Percentiles rank a stretch among this genome's conserved stretches.
phyloP scores from a whole-genome alignment of 2,113 vertebrate species.

The Halichoeres trimaculatus region DNA sequence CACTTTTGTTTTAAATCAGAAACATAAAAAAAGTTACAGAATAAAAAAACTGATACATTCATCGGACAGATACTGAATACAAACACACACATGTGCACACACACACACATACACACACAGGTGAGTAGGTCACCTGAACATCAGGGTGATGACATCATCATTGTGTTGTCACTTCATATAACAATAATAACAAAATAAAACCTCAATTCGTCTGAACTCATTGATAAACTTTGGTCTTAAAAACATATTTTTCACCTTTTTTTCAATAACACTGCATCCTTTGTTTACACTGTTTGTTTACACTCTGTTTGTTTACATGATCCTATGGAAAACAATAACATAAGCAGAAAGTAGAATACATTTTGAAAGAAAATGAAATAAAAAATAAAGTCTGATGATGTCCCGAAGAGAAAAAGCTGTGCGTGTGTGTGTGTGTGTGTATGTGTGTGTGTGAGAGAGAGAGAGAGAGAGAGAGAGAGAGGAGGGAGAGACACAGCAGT shows the following conservation, averaged over 20 bases:
- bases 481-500: not conserved
- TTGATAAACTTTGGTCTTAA: not conserved
- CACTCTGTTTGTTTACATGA: conserved; percentile 3
- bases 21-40: not conserved
- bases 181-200: not conserved
- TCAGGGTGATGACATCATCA: not conserved
- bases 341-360: no score
- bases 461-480: no score
- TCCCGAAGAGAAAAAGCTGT: not conserved
- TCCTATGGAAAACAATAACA: conserved; percentile 1
- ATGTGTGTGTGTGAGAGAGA: not conserved
- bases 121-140: not conserved
- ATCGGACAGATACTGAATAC: not conserved
- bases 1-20: not conserved
- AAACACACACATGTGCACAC: not conserved
- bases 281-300: no score
- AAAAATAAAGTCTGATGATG: not conserved
- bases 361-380: conserved; percentile 5
- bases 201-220: not conserved
- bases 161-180: not conserved
- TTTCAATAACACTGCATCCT: no score
- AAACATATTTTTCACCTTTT: not conserved
- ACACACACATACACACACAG: conserved; percentile 6
- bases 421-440: not conserved
- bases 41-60: conserved; percentile 7